phyloP scores from a whole-genome alignment of 2,113 vertebrate genomes.

The Paraplagusia blochii region DNA sequence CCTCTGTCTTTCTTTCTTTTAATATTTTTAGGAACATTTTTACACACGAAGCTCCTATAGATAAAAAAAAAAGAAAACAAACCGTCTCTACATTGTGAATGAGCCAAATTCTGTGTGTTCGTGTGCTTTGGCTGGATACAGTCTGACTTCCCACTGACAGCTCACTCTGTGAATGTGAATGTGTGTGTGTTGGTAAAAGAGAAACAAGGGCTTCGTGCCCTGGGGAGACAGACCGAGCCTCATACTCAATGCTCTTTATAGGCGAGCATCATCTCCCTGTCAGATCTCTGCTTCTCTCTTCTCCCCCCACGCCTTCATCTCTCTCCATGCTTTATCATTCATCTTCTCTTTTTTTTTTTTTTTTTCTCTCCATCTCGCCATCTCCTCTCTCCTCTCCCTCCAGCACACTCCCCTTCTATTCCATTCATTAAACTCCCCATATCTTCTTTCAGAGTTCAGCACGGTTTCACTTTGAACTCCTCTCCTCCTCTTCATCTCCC shows the following conservation, averaged over 20 bases:
- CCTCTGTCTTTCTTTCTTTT: no score
- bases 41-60: no score
- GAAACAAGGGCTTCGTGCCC: slow-evolving; percentile 62
- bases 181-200: slow-evolving; percentile 26
- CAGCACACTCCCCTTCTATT: slow-evolving; percentile 35
- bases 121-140: no score
- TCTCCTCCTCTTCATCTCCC: neutral
- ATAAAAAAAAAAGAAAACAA: no score
- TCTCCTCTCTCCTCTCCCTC: no score
- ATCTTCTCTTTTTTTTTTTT: slow-evolving; percentile 39
- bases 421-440: slow-evolving; percentile 45
- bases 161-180: slow-evolving; percentile 8
- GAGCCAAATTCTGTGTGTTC: no score
- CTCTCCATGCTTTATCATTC: slow-evolving; percentile 47
- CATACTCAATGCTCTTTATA: slow-evolving; percentile 74
- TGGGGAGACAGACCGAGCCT: slow-evolving; percentile 56
- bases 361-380: slow-evolving; percentile 41
- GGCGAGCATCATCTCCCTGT: slow-evolving; percentile 53
- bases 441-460: slow-evolving; percentile 46
- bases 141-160: slow-evolving; percentile 15
- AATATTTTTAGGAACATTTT: no score
- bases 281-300: slow-evolving; percentile 50
- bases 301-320: slow-evolving; percentile 39
- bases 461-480: slow-evolving; percentile 63
- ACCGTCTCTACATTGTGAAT: no score